These are phyloP conservation scores for Pipistrellus kuhlii DNA, from an alignment of 2,797 vertebrate species.

Conservation along the genomic window DNA sequence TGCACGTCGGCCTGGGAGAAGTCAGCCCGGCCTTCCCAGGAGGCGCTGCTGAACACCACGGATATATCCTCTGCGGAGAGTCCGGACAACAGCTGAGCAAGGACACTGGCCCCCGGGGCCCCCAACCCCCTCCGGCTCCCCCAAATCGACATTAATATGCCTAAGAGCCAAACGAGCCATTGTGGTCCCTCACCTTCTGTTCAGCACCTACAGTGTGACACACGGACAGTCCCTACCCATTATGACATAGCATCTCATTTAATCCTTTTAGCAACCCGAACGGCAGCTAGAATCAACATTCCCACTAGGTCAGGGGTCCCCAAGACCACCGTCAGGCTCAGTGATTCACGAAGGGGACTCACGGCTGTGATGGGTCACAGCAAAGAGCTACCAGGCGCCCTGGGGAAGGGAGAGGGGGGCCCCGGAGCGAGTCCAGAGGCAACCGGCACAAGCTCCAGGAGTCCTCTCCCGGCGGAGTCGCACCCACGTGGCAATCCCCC, in stretches of 20 bases:
- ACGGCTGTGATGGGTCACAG: neutral
- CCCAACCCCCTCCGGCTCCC: neutral
- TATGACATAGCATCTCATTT: neutral
- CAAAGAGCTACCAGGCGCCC: neutral
- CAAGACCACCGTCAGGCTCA: neutral
- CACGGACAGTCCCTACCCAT: too few species aligned
- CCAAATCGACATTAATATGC: neutral
- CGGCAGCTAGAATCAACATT: neutral
- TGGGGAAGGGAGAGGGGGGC: neutral
- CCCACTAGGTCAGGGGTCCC: neutral
- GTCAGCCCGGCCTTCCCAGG: slow-evolving; percentile 94
- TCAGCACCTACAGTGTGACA: neutral
- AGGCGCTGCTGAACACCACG: slow-evolving; percentile 91
- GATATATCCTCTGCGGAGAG: slow-evolving; percentile 92
- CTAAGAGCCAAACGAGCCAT: neutral
- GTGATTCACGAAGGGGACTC: neutral
- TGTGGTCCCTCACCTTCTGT: neutral
- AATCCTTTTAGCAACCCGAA: neutral
- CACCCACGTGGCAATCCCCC: neutral
- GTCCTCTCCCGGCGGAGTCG: neutral
- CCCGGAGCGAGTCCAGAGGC: neutral
- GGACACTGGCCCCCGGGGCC: fast-evolving
- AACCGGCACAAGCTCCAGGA: neutral
- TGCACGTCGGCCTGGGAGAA: slow-evolving; percentile 97
- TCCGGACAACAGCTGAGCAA: neutral